These are phyloP conservation scores for Pogonognathellus flavescens DNA, from an alignment of 1,140 invertebrate species.

Conservation along the genomic window DNA sequence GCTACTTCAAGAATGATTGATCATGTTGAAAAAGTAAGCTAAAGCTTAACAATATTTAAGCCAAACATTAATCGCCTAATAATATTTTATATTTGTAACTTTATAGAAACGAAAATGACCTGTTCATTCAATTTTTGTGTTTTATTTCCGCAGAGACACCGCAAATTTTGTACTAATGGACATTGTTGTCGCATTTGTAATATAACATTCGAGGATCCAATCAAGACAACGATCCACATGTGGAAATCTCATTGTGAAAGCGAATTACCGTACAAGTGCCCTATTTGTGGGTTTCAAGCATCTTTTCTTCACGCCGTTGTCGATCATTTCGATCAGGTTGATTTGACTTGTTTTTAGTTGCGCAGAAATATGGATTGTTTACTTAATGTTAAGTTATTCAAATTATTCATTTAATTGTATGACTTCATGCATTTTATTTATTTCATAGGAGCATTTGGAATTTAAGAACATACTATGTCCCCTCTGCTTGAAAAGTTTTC, in stretches of 20 bases:
- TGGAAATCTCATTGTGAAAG: slow-evolving; percentile 14
- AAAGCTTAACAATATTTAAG: not conserved
- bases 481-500: not conserved
- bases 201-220: not conserved
- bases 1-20: not conserved
- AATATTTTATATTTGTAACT: not conserved
- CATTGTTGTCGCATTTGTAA: slow-evolving; percentile 12
- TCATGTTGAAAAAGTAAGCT: not conserved
- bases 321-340: slow-evolving; percentile 1
- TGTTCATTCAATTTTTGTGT: not conserved
- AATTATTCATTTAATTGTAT: not conserved
- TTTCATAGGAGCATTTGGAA: not conserved
- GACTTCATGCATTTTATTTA: not conserved
- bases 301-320: not conserved
- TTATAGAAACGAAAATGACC: not conserved
- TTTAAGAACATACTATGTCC: not conserved
- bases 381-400: not conserved
- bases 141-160: not conserved
- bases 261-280: slow-evolving; percentile 9
- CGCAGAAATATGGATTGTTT: not conserved
- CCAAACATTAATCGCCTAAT: not conserved
- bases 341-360: not conserved
- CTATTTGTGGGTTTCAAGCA: not conserved
- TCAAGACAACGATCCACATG: not conserved
- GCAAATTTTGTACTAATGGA: not conserved